Evolutionary conservation across 2,797 vertebrate species (phyloP).

Genomic region (Sebastes matsubarae): DNA sequence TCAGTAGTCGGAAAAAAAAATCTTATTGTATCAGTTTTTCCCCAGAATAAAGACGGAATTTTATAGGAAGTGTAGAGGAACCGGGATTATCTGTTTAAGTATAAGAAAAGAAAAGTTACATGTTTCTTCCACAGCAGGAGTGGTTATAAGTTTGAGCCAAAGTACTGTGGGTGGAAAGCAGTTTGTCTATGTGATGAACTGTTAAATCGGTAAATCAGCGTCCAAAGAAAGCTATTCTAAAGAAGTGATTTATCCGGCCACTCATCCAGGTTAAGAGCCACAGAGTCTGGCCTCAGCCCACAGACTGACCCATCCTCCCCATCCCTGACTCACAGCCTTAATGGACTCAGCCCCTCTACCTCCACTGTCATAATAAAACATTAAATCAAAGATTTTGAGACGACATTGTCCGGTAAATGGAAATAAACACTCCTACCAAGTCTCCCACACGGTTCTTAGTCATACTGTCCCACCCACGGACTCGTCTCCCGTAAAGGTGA

Average conservation of each 20-base stretch:
- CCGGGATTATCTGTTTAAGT: neutral
- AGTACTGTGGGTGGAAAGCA: slow-evolving; percentile 39
- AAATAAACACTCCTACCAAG: slow-evolving; percentile 59
- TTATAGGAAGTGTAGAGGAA: neutral
- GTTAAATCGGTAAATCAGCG: slow-evolving; percentile 45
- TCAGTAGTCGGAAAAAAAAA: slow-evolving; percentile 15
- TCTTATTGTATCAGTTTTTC: neutral
- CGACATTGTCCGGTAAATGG: slow-evolving; percentile 53
- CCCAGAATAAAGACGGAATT: neutral
- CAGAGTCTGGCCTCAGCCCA: slow-evolving; percentile 56
- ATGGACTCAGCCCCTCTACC: slow-evolving; percentile 52
- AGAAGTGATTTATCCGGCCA: slow-evolving; percentile 30
- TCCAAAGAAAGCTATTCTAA: slow-evolving; percentile 48
- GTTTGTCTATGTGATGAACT: slow-evolving; percentile 48
- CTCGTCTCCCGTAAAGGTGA: slow-evolving; percentile 55
- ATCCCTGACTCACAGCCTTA: slow-evolving; percentile 64
- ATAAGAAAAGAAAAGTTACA: neutral
- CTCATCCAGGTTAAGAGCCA: slow-evolving; percentile 61
- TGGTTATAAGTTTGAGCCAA: slow-evolving; percentile 28
- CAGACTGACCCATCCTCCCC: slow-evolving; percentile 50
- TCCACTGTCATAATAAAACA: slow-evolving; percentile 62
- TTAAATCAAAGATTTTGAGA: slow-evolving; percentile 56
- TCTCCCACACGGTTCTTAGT: slow-evolving; percentile 62
- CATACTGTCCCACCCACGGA: slow-evolving; percentile 63
- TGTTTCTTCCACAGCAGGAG: slow-evolving; percentile 21